Evolutionary conservation across 2,888 invertebrate species (phyloP), one percentile per base, ranked within the genome.

Genomic region (Scaptomyza parva): DNA sequence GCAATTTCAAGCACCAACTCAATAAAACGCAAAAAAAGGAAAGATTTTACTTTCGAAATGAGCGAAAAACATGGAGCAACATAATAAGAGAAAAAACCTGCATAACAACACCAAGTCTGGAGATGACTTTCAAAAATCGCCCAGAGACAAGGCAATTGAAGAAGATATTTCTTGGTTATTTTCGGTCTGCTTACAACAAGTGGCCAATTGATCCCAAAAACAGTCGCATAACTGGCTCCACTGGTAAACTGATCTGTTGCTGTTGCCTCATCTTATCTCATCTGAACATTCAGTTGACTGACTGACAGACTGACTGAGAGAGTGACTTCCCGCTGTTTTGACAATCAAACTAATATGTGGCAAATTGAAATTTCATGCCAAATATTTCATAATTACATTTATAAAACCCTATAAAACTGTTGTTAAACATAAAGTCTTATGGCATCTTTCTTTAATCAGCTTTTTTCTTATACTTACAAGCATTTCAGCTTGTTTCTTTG

Each of bases 1-100:
- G 58, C 52, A 67, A 60, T 64, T 62, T 65, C 40, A 39, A 57
- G 26, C 59, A 41, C 39, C 59, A 65, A 63, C 55, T 61, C 66
- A 76, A 71, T 64, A 54, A 58, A 57, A 78, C 11, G 41, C 39
- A 53, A 55, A 35, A 40, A 26, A 58, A 35, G 14, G 43, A 58
- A 58, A 68, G 43, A 68, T 55, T 73, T 53, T 41, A 64, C 78
- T 81, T 81, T 81, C 75, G 17, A 81, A 78, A 68, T 28, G 28
- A 55, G 20, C 44, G 9, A 55, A 53, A 44, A 26, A 35, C 48
- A 33, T 28, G n/a, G 33, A 2, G 6, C 7, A 9, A 51, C 20
- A 11, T 12, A 35, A 40, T 45, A 40, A n/a, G 2, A 37, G 14
- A 40, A 22, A 26, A 53, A 43, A 43, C 67, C 45, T 33, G 57